Evolutionary conservation across 2,888 invertebrate genomes (phyloP), one percentile per base, ranked within the genome.

Genomic region (Trachelus troglodyta): DNA sequence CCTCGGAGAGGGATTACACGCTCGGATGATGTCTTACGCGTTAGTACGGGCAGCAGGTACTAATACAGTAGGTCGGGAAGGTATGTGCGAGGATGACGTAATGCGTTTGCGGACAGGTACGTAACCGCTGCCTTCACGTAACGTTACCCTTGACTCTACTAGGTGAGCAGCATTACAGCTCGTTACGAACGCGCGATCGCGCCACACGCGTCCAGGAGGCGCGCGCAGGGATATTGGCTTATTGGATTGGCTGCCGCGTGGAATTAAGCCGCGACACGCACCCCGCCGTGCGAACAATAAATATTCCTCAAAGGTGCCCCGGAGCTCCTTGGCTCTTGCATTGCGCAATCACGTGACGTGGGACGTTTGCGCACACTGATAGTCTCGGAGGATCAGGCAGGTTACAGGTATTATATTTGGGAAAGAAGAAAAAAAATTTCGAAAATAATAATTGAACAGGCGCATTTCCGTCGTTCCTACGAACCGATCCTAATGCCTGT

Each of bases 141-240:
- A 87, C 87, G 81, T 88, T 88, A 89, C 89, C 89, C 89, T 89
- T 89, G 89, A 89, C 88, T 89, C 87, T 85, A 85, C 87, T 87
- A 56, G 56, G 56, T 56, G 56, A 56, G 56, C 56, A 56, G 56
- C 56, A 56, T 71, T 71, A 15, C 71, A 3, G 31, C 34, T 71
- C 71, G 71, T 71, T 33, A 34, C 71, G 71, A 31, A 33, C 9
- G 71, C 71, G 71, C 71, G 31, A n/a, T 33, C 71, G 71, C 15
- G 71, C 71, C 33, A 31, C 31, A 6, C 71, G n/a, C 71, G 71
- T 31, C 6, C 30, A n/a, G 15, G 71, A 12, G 6, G 71, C 31
- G 40, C 31, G 37, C 40, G 40, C 15, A 40, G 40, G 15, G 40
- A 40, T 15, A 40, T 15, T 15, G 15, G 40, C 40, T 40, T 2